A percentile compares a stretch with the other conserved stretches of the same genome.
phyloP scores from a whole-genome alignment of 2,113 vertebrate species.

The Fregata magnificens region DNA sequence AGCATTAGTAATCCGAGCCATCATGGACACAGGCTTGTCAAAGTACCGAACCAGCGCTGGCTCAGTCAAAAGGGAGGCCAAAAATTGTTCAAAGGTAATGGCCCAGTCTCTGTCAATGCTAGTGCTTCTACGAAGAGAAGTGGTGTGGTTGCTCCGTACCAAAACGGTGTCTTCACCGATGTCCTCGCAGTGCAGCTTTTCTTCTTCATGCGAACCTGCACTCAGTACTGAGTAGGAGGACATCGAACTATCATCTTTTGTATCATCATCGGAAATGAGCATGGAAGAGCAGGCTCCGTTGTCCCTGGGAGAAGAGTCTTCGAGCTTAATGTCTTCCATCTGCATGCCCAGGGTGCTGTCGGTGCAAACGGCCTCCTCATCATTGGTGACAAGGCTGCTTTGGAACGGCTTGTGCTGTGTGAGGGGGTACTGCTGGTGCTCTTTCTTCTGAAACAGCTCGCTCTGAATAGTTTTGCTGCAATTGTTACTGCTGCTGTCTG shows the following conservation, averaged over 20 bases:
- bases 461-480: conserved; percentile 18
- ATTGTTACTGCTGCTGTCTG: background rate
- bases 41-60: conserved; percentile 93
- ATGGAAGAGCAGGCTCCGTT: conserved; percentile 87
- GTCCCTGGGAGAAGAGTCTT: conserved; percentile 92
- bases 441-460: conserved; percentile 66
- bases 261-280: conserved; percentile 93
- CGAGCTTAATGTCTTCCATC: conserved; percentile 95
- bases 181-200: conserved; percentile 97
- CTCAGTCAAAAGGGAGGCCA: conserved; percentile 94
- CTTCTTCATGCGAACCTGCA: conserved; percentile 90
- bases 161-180: conserved; percentile 92
- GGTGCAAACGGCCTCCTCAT: conserved; percentile 43
- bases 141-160: conserved; percentile 74
- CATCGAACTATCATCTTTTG: conserved; percentile 96
- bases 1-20: conserved; percentile 88
- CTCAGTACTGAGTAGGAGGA: conserved; percentile 98
- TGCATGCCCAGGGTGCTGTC: conserved; percentile 68
- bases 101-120: conserved; percentile 96
- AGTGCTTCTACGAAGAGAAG: conserved; percentile 79
- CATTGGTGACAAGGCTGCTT: background rate
- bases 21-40: conserved; percentile 90
- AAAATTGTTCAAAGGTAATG: conserved; percentile 95
- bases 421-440: conserved; percentile 39
- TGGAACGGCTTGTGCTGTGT: conserved; percentile 53